Percentiles rank a stretch among this genome's conserved stretches.
phyloP scores from a whole-genome alignment of 2,113 vertebrate species.

The Engraulis encrasicolus region DNA sequence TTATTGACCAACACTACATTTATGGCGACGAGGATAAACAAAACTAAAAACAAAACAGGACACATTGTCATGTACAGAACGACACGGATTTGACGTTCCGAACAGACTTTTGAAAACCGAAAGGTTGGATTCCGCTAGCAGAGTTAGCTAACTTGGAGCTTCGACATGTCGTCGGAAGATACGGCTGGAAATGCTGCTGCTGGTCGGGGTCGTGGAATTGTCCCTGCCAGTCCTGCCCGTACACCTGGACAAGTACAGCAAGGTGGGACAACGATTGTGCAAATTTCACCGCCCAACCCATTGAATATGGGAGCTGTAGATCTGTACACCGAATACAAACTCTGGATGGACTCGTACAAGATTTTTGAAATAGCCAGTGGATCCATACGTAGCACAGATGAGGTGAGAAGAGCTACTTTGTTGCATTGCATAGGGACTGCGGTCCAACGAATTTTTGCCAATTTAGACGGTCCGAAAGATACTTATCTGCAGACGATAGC shows the following conservation, averaged over 20 bases:
- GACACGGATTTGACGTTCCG: not conserved
- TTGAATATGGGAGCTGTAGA: not conserved
- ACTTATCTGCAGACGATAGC: not conserved
- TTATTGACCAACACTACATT: constrained; percentile 23
- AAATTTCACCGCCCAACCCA: not conserved
- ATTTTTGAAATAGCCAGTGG: too few species aligned
- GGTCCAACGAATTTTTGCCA: constrained; percentile 1
- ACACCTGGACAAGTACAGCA: too few species aligned
- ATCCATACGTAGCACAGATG: too few species aligned
- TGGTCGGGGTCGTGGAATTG: too few species aligned
- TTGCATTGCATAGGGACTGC: constrained; percentile 3
- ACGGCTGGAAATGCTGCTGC: too few species aligned
- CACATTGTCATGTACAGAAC: too few species aligned
- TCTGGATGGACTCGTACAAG: not conserved
- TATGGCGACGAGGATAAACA: constrained; percentile 23
- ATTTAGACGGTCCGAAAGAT: not conserved
- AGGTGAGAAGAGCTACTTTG: constrained; percentile 3
- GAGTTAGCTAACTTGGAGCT: too few species aligned
- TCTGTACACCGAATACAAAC: not conserved
- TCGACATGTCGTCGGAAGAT: too few species aligned
- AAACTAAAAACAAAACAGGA: not conserved
- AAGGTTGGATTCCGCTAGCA: too few species aligned
- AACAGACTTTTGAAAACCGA: too few species aligned
- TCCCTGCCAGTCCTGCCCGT: too few species aligned
- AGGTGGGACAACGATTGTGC: too few species aligned